A percentile compares a stretch with the other conserved stretches of the same genome.
phyloP scores from a whole-genome alignment of 2,888 invertebrate genomes.

The Strigamia crassipes region DNA sequence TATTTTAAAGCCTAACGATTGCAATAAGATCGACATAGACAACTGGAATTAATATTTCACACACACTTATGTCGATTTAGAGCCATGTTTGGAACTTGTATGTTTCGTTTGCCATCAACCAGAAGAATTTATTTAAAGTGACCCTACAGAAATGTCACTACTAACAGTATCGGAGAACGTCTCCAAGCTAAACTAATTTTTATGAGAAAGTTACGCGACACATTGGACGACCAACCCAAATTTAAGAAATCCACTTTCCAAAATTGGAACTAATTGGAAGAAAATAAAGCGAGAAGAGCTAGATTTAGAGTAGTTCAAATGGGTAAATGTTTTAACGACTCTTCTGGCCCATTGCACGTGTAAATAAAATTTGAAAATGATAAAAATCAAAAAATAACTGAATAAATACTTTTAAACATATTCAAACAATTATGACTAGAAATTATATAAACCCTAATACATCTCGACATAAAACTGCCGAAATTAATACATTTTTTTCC shows the following conservation, averaged over 20 bases:
- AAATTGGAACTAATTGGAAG: constrained; percentile 29
- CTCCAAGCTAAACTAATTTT: constrained; percentile 28
- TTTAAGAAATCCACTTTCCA: constrained; percentile 19
- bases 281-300: constrained; percentile 20
- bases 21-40: constrained; percentile 31
- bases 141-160: constrained; percentile 31
- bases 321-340: not conserved
- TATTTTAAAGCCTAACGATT: constrained; percentile 29
- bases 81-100: constrained; percentile 27
- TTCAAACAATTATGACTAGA: not conserved
- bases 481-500: not conserved
- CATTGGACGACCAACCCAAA: constrained; percentile 25
- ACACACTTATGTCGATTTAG: constrained; percentile 32
- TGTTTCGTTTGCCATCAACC: constrained; percentile 11
- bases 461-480: constrained; percentile 29
- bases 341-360: constrained; percentile 3
- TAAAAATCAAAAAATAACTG: not conserved
- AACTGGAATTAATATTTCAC: constrained; percentile 36
- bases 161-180: constrained; percentile 22
- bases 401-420: not conserved
- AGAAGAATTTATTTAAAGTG: constrained; percentile 8
- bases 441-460: not conserved
- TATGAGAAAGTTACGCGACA: constrained; percentile 28
- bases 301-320: constrained; percentile 10
- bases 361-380: not conserved